Evolutionary conservation across 2,113 vertebrate species (phyloP).

Genomic region (Nymphicus hollandicus): DNA sequence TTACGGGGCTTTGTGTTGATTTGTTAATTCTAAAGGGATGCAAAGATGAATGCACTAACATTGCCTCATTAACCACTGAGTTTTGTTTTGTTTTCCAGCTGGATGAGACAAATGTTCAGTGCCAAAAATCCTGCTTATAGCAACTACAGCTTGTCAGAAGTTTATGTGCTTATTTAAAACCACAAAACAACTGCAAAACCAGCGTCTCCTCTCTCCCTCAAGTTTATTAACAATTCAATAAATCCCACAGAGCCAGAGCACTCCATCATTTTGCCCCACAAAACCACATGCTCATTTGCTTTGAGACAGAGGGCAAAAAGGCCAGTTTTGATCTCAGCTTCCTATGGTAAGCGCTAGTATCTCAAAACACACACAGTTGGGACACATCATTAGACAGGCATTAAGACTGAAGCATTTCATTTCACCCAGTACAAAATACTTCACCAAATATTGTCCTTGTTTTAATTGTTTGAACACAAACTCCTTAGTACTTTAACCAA

Average conservation of each 20-base stretch:
- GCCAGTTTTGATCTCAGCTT: background rate
- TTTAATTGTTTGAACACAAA: background rate
- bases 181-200: conserved; percentile 2
- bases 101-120: background rate
- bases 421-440: background rate
- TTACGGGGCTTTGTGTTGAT: background rate
- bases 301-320: background rate
- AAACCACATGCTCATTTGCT: background rate
- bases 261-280: background rate
- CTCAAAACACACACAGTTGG: background rate
- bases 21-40: conserved; percentile 1
- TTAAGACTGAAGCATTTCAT: background rate
- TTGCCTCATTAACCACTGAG: background rate
- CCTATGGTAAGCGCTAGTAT: background rate
- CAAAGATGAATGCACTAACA: background rate
- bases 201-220: background rate
- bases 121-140: background rate
- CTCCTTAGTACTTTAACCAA: background rate
- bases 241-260: background rate
- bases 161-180: background rate
- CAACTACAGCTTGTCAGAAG: conserved; percentile 12
- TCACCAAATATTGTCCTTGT: background rate
- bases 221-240: background rate
- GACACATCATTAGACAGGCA: background rate
- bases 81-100: background rate